These are phyloP conservation scores for Bathynomus jamesi DNA, from an alignment of 1,140 invertebrate species.

Conservation along the genomic window DNA sequence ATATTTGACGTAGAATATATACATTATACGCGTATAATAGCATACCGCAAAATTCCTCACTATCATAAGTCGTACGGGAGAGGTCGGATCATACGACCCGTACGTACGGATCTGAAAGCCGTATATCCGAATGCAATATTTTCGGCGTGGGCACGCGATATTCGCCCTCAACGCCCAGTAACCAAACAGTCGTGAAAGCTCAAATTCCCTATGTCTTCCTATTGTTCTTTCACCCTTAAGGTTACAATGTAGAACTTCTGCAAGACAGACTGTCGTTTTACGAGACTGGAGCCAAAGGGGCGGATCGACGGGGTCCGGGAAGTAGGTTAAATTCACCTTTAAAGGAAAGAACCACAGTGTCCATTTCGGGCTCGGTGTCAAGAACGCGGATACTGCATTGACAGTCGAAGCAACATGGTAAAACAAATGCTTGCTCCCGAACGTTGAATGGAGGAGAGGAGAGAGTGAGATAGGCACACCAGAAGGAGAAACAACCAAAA, in stretches of 20 bases:
- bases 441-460: not conserved
- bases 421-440: not conserved
- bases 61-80: no score
- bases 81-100: no score
- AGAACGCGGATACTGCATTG: no score
- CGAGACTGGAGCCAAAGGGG: not conserved
- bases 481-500: not conserved
- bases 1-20: no score
- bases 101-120: no score
- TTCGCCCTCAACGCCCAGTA: no score
- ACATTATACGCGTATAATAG: no score
- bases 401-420: not conserved
- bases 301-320: not conserved
- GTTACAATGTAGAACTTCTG: not conserved
- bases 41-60: no score
- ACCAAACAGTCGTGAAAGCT: not conserved
- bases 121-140: no score
- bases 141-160: no score
- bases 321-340: not conserved
- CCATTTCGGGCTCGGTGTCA: not conserved
- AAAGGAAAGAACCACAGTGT: not conserved
- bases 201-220: not conserved
- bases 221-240: conserved; percentile 1
- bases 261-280: not conserved
- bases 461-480: not conserved